Conservation (phyloP, 2,797 vertebrate genomes). For the Hemibagrus guttatus region DNA sequence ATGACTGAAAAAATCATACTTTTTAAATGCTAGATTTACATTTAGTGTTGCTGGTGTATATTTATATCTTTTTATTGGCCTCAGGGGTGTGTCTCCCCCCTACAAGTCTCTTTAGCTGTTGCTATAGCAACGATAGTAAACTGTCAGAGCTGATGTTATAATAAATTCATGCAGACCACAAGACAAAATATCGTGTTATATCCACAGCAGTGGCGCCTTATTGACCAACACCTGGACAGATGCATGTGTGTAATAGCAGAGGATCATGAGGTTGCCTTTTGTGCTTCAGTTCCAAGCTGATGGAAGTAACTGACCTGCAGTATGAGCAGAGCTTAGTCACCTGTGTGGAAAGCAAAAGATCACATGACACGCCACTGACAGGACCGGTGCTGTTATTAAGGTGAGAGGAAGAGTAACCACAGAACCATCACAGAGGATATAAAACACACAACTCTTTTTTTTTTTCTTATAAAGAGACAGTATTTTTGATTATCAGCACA, state of each 20-base stretch:
- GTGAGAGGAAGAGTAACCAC: background rate
- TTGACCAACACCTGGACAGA: background rate
- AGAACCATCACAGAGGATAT: background rate
- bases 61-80: too few species aligned
- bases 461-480: background rate
- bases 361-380: background rate
- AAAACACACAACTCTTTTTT: background rate
- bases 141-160: background rate
- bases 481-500: background rate
- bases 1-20: too few species aligned
- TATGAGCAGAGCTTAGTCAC: background rate
- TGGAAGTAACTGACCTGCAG: background rate
- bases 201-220: too few species aligned
- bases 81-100: too few species aligned
- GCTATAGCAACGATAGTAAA: background rate
- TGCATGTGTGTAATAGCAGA: background rate
- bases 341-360: background rate
- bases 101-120: background rate
- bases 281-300: background rate
- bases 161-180: background rate
- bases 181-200: background rate
- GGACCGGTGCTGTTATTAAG: background rate
- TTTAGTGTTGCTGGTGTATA: too few species aligned
- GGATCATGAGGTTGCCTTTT: background rate
- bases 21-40: too few species aligned